Percentiles rank a stretch among this genome's conserved stretches.
Conservation (phyloP, 2,888 invertebrate species). For the Xanthorhoe designata region DNA sequence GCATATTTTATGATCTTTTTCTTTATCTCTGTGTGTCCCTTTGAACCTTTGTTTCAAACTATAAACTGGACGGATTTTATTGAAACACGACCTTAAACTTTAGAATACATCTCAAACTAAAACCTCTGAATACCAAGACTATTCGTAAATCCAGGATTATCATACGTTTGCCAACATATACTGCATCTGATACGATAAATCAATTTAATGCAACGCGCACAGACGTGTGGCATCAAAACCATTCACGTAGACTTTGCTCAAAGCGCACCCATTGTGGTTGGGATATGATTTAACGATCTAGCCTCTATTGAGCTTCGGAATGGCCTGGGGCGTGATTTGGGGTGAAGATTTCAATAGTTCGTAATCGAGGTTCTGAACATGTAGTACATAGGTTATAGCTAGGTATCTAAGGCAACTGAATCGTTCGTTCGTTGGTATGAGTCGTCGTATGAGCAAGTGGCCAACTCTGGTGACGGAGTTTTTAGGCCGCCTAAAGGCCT, state of each 20-base stretch:
- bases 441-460: too few species aligned
- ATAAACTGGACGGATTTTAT: slow-evolving; percentile 1
- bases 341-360: slow-evolving; percentile 27
- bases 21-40: too few species aligned
- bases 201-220: slow-evolving; percentile 25
- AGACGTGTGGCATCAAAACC: slow-evolving; percentile 28
- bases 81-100: slow-evolving; percentile 23
- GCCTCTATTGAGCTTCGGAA: slow-evolving; percentile 23
- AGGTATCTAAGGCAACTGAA: too few species aligned
- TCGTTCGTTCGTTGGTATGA: too few species aligned
- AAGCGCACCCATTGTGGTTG: slow-evolving; percentile 23
- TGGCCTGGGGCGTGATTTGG: slow-evolving; percentile 27
- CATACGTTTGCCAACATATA: background rate
- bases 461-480: too few species aligned
- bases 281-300: slow-evolving; percentile 34
- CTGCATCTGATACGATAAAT: slow-evolving; percentile 19
- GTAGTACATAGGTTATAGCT: background rate
- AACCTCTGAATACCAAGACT: background rate
- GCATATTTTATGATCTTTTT: too few species aligned
- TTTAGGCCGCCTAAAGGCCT: too few species aligned
- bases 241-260: slow-evolving; percentile 21
- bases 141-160: background rate
- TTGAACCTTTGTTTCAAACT: too few species aligned
- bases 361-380: slow-evolving; percentile 11
- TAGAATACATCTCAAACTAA: background rate